Conservation (phyloP, 2,113 vertebrate genomes). For the Alouatta palliata region DNA sequence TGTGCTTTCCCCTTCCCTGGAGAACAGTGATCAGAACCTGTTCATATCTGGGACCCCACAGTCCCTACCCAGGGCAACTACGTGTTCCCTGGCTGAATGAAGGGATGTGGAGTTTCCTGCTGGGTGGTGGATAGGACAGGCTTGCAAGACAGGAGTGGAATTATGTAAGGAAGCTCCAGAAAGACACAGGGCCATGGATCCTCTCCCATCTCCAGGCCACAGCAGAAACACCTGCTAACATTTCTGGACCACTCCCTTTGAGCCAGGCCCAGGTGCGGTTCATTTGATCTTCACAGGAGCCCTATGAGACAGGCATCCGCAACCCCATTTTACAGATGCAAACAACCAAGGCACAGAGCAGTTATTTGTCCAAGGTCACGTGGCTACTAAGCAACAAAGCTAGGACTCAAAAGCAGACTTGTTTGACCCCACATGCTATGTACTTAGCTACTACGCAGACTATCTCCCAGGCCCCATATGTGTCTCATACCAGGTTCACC, state of each 20-base stretch:
- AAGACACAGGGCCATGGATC: neutral
- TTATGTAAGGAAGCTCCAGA: neutral
- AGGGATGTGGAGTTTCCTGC: neutral
- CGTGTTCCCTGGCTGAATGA: neutral
- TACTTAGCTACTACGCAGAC: neutral
- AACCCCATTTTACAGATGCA: neutral
- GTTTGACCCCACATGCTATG: neutral
- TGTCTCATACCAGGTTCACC: neutral
- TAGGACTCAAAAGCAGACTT: conserved; percentile 24
- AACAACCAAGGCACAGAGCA: neutral
- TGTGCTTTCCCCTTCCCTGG: neutral
- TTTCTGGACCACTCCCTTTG: neutral
- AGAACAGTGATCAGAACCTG: neutral
- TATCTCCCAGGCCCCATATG: neutral
- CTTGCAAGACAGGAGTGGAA: neutral
- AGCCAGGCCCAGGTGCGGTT: neutral
- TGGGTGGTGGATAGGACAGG: neutral
- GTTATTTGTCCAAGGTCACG: neutral
- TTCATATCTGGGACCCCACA: neutral
- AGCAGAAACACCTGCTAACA: neutral
- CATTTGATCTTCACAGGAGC: neutral
- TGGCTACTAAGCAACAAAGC: neutral
- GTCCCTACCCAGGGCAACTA: neutral
- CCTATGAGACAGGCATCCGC: neutral
- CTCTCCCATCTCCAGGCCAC: neutral